A percentile compares a stretch with the other conserved stretches of the same genome.
phyloP scores from a whole-genome alignment of 2,888 invertebrate genomes.

The Gisinianus flammeolus region DNA sequence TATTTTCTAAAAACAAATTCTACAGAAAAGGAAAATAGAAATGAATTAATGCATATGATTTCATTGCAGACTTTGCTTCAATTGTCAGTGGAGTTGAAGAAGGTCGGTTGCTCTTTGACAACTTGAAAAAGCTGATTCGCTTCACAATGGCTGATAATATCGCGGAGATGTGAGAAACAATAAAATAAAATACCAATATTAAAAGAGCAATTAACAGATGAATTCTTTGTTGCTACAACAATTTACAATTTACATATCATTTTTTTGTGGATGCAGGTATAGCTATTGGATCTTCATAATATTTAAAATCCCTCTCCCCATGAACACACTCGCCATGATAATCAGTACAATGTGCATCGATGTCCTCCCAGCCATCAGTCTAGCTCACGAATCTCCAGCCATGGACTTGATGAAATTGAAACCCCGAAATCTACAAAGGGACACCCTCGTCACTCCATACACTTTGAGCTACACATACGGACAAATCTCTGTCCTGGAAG shows the following conservation, averaged over 20 bases:
- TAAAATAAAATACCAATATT: too few species aligned
- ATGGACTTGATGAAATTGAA: constrained; percentile 43
- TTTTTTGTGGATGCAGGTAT: too few species aligned
- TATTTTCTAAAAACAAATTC: too few species aligned
- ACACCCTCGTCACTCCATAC: constrained; percentile 44
- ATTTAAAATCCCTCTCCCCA: constrained; percentile 42
- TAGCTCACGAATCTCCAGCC: constrained; percentile 43
- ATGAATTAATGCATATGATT: too few species aligned
- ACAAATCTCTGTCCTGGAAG: constrained; percentile 63
- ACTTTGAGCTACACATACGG: constrained; percentile 48
- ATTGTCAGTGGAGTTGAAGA: constrained; percentile 87
- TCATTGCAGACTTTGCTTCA: constrained; percentile 72
- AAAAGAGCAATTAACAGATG: too few species aligned
- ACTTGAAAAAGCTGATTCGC: constrained; percentile 71
- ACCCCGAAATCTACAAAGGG: constrained; percentile 39
- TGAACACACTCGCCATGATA: constrained; percentile 40
- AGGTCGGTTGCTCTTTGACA: constrained; percentile 94
- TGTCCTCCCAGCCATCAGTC: constrained; percentile 32
- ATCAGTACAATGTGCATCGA: constrained; percentile 73
- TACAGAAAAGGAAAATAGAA: too few species aligned
- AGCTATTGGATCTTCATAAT: constrained; percentile 45
- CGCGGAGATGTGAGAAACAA: constrained; percentile 44
- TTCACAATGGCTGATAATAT: constrained; percentile 45
- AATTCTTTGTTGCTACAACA: too few species aligned
- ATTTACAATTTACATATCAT: too few species aligned